Evolutionary conservation across 2,888 invertebrate species (phyloP).

Genomic region (Folsomia manolachei): DNA sequence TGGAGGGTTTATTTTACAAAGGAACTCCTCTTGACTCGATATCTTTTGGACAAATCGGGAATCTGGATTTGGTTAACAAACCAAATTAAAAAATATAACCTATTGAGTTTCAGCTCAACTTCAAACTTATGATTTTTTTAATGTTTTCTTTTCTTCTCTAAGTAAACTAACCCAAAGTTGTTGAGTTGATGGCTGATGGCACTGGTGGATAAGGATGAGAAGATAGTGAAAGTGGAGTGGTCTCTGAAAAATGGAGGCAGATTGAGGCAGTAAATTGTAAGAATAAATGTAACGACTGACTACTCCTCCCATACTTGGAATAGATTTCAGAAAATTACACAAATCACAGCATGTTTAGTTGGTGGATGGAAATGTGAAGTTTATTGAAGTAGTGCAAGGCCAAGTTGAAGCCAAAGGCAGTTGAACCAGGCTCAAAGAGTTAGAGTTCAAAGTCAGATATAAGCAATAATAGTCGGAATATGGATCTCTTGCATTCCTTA

Average conservation of each 20-base stretch:
- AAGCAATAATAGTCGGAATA: no score
- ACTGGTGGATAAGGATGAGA: no score
- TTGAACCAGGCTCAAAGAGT: not conserved
- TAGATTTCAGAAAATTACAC: slow-evolving; percentile 19
- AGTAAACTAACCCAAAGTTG: slow-evolving; percentile 14
- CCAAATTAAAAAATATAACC: not conserved
- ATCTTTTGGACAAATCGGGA: slow-evolving; percentile 39
- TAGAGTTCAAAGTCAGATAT: not conserved
- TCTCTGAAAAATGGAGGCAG: no score
- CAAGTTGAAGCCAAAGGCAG: no score
- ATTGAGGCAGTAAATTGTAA: slow-evolving; percentile 10
- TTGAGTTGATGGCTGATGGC: slow-evolving; percentile 10
- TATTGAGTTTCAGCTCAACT: not conserved
- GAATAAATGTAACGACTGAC: slow-evolving; percentile 12
- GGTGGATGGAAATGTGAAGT: not conserved
- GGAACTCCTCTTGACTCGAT: no score
- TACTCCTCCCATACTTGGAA: slow-evolving; percentile 17
- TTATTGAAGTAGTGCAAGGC: no score
- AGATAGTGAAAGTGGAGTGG: slow-evolving; percentile 18
- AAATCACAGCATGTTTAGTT: slow-evolving; percentile 5
- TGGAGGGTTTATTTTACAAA: slow-evolving; percentile 13
- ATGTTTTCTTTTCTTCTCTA: not conserved
- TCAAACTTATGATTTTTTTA: slow-evolving; percentile 1
- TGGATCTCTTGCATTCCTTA: no score
- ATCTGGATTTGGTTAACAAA: slow-evolving; percentile 33